A percentile compares a stretch with the other conserved stretches of the same genome.
Conservation (phyloP, 2,888 invertebrate genomes). For the Aphidoletes aphidimyza region DNA sequence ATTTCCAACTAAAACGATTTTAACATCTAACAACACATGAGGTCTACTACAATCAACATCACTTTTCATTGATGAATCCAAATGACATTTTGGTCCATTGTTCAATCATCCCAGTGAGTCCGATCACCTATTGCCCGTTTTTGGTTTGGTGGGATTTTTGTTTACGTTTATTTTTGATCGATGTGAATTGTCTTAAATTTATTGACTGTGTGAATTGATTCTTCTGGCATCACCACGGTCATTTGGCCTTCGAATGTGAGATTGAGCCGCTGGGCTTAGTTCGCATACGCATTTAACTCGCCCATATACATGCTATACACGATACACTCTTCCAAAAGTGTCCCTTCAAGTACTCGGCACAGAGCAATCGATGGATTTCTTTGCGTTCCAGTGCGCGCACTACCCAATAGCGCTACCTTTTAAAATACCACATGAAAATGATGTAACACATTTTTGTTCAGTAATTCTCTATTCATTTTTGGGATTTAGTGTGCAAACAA, state of each 20-base stretch:
- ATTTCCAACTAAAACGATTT: neutral
- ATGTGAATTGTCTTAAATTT: slow-evolving; percentile 37
- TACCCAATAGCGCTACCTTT: neutral
- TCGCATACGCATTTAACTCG: too few relatives aligned
- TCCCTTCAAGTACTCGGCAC: too few relatives aligned
- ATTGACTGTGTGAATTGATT: neutral
- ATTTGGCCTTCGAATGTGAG: neutral
- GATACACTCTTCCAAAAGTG: too few relatives aligned
- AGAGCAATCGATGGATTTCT: too few relatives aligned
- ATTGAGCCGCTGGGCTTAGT: too few relatives aligned
- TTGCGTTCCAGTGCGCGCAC: neutral
- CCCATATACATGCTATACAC: too few relatives aligned
- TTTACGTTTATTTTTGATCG: neutral
- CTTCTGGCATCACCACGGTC: neutral
- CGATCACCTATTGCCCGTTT: neutral
- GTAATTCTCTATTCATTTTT: neutral
- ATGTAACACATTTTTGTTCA: neutral
- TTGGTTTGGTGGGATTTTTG: neutral
- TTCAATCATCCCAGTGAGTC: neutral
- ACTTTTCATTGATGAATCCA: neutral
- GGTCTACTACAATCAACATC: neutral
- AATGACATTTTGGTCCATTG: neutral
- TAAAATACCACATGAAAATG: neutral
- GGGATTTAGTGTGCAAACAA: neutral
- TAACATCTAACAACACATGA: neutral